Evolutionary conservation across 2,888 invertebrate genomes (phyloP), one percentile per base, ranked within the genome.

Genomic region (Cyrtodaria siliqua): DNA sequence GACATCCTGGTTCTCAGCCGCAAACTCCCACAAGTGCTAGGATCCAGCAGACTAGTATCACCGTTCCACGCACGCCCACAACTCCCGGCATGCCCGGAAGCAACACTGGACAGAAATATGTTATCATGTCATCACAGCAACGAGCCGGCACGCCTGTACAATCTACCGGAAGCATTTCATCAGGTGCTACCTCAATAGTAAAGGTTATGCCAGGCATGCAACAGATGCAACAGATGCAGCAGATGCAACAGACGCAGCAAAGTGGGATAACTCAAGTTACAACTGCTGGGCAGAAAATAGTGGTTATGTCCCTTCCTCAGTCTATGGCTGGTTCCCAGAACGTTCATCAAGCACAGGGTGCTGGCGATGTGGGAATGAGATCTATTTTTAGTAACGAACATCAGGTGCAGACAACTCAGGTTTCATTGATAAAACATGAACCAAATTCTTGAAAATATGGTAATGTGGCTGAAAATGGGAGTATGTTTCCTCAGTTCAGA

Each of bases 51-150:
- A 50, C 62, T 14, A 62, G 70, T 23, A 62, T 76, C 20, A 61
- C 69, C 52, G 82, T 72, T 29, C 83, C 82, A 14, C 55, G 79
- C 24, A 82, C 84, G 20, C 84, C 85, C 1, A 79, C 84, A 12
- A 78, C 81, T 8, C 68, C 83, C 27, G 64, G 79, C 40, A 68
- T 79, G 2, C 53, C 79, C n/a, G 61, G 56, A 14, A 62, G 33
- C n/a, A 67, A 42, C 50, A 38, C 72, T 0, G 79, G 82, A 2
- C 88, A 87, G 61, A 91, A 91, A 75, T 89, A 87, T 75, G 88
- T 91, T 49, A 89, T 91, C 33, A 89, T 91, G 69, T 84, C 87
- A 47, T 87, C 89, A 26, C 90, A 89, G 68, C 63, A 83, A 12
- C 73, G 86, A 8, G 78, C 86, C 6, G 59, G 75, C 20, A 81